Evolutionary conservation across 2,888 invertebrate species (phyloP).

Genomic region (Caenorhabditis sp.): DNA sequence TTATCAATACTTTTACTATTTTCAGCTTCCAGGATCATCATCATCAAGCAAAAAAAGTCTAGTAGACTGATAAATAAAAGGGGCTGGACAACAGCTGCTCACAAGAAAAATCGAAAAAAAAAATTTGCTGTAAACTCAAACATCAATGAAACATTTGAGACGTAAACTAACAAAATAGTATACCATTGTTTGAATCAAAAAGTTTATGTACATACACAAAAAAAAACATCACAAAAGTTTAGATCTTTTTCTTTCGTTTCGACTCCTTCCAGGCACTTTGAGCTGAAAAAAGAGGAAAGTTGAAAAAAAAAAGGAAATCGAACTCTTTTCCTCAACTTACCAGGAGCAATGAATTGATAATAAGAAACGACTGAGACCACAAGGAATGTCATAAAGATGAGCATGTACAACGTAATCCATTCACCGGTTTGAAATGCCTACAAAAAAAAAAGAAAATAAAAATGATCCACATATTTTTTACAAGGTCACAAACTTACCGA

Average conservation of each 20-base stretch:
- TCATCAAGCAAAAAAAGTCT: neutral
- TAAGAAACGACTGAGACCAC: constrained; percentile 19
- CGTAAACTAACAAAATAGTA: neutral
- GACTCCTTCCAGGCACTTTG: constrained; percentile 23
- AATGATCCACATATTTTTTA: too few relatives aligned
- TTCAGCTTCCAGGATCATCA: neutral
- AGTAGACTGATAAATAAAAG: neutral
- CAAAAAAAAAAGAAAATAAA: neutral
- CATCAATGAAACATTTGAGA: neutral
- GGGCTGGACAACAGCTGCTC: neutral
- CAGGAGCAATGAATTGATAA: constrained; percentile 22
- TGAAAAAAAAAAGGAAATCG: too few relatives aligned
- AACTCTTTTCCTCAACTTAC: constrained; percentile 8
- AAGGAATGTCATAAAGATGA: constrained; percentile 24
- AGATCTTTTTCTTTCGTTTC: constrained; percentile 26
- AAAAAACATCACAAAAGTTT: constrained; percentile 8
- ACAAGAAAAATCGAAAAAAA: neutral
- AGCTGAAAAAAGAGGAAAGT: constrained; percentile 19
- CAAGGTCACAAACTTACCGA: too few relatives aligned
- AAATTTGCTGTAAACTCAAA: neutral
- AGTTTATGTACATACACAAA: neutral
- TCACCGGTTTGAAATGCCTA: constrained; percentile 43
- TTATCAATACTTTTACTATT: neutral
- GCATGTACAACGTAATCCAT: constrained; percentile 27
- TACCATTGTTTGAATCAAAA: neutral